A percentile compares a stretch with the other conserved stretches of the same genome.
phyloP scores from a whole-genome alignment of 2,888 invertebrate species.

The Drosophila atripex region DNA sequence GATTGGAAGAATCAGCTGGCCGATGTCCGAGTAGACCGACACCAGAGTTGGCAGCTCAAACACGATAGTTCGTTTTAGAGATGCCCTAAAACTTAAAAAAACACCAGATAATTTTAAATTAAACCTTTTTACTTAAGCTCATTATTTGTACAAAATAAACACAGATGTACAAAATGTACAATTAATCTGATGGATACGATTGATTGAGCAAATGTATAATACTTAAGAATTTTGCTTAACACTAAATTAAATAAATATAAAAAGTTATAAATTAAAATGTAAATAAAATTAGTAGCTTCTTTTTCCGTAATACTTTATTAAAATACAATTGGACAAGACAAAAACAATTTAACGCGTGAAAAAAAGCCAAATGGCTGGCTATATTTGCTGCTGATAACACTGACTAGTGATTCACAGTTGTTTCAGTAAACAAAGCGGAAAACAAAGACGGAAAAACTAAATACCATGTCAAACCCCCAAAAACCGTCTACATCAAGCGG shows the following conservation, averaged over 20 bases:
- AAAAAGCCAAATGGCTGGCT: constrained; percentile 2
- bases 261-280: no score
- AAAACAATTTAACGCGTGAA: neutral
- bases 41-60: constrained; percentile 12
- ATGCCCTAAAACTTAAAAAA: neutral
- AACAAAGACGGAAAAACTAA: constrained; percentile 4
- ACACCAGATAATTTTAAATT: neutral
- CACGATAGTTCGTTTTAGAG: neutral
- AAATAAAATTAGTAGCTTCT: no score
- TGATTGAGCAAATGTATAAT: no score
- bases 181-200: neutral
- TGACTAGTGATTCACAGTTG: constrained; percentile 30
- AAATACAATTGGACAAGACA: neutral
- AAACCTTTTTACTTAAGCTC: no score
- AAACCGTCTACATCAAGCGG: constrained; percentile 17
- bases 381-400: constrained; percentile 31
- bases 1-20: constrained; percentile 58
- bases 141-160: no score
- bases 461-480: constrained; percentile 44
- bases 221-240: no score
- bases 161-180: no score
- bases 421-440: constrained; percentile 61
- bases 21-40: constrained; percentile 5
- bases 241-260: no score
- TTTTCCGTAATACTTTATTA: no score